A percentile compares a stretch with the other conserved stretches of the same genome.
These are phyloP conservation scores for Dysdera silvatica DNA, from an alignment of 1,140 invertebrate species.

Conservation along the genomic window DNA sequence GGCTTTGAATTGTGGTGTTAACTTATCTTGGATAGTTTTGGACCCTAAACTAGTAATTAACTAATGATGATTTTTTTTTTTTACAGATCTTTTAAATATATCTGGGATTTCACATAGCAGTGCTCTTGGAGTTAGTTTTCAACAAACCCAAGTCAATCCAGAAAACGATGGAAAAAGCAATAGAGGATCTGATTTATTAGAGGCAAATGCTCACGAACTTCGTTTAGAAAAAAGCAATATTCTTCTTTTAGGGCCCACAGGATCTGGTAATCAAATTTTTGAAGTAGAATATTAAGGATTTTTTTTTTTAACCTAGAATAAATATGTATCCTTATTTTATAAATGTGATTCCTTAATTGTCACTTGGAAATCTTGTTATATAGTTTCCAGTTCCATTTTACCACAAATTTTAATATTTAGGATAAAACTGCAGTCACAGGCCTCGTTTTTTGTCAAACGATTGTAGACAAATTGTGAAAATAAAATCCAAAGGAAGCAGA, in stretches of 20 bases:
- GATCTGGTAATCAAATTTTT: conserved; percentile 60
- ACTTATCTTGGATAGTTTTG: too few relatives aligned
- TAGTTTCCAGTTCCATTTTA: too few relatives aligned
- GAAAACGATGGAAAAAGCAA: conserved; percentile 16
- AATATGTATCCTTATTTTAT: too few relatives aligned
- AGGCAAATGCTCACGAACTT: conserved; percentile 71
- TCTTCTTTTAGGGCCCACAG: conserved; percentile 90
- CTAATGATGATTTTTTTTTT: conserved; percentile 14
- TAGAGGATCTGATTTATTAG: conserved; percentile 62
- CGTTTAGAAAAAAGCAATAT: conserved; percentile 97
- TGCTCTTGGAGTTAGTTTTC: conserved; percentile 46
- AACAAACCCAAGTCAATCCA: conserved; percentile 33
- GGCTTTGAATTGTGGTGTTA: too few relatives aligned
- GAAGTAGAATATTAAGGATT: not conserved
- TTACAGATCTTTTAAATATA: conserved; percentile 72
- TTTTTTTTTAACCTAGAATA: not conserved
- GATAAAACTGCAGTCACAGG: too few relatives aligned
- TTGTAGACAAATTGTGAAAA: too few relatives aligned
- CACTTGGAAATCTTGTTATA: too few relatives aligned
- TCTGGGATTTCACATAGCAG: conserved; percentile 63
- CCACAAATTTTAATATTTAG: too few relatives aligned
- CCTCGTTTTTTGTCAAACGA: too few relatives aligned
- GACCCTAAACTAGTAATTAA: too few relatives aligned
- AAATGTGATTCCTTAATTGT: too few relatives aligned
- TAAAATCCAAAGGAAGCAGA: too few relatives aligned